Percentiles rank a stretch among this genome's conserved stretches.
Conservation (phyloP, 1,140 invertebrate species). For the Drosophila burlai region DNA sequence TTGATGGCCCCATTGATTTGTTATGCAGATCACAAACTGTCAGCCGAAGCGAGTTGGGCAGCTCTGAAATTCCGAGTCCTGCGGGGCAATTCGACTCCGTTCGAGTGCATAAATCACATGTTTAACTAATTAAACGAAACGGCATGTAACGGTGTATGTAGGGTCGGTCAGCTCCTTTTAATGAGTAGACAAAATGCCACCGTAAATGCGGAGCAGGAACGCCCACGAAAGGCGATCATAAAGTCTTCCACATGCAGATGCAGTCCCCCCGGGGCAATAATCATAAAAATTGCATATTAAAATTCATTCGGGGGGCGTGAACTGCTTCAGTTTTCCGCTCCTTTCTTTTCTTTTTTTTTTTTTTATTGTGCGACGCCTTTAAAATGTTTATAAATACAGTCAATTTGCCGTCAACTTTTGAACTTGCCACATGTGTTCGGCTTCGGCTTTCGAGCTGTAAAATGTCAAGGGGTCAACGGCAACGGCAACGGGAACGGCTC, state of each 20-base stretch:
- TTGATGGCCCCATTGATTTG: constrained; percentile 65
- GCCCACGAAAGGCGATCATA: constrained; percentile 52
- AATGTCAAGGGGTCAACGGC: constrained; percentile 70
- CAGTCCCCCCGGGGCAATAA: constrained; percentile 52
- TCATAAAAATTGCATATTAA: constrained; percentile 79
- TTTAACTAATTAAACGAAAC: constrained; percentile 74
- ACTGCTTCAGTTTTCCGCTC: constrained; percentile 32
- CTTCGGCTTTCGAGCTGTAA: constrained; percentile 58
- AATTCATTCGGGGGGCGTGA: constrained; percentile 67
- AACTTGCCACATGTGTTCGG: constrained; percentile 79
- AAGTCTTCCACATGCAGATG: constrained; percentile 47
- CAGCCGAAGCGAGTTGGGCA: neutral
- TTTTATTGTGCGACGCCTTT: constrained; percentile 57
- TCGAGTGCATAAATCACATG: constrained; percentile 66
- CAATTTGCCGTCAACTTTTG: constrained; percentile 83
- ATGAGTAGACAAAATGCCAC: constrained; percentile 64
- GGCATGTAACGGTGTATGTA: constrained; percentile 49
- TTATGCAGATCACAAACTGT: constrained; percentile 38
- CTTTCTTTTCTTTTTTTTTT: constrained; percentile 7
- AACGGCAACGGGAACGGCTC: constrained; percentile 39
- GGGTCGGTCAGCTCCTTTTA: constrained; percentile 51
- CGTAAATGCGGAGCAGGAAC: constrained; percentile 53
- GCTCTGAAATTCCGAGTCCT: constrained; percentile 26
- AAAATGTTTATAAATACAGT: constrained; percentile 83
- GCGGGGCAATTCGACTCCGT: constrained; percentile 18